These are phyloP conservation scores for Gambelia wislizenii DNA, from an alignment of 2,797 vertebrate species.

Conservation along the genomic window DNA sequence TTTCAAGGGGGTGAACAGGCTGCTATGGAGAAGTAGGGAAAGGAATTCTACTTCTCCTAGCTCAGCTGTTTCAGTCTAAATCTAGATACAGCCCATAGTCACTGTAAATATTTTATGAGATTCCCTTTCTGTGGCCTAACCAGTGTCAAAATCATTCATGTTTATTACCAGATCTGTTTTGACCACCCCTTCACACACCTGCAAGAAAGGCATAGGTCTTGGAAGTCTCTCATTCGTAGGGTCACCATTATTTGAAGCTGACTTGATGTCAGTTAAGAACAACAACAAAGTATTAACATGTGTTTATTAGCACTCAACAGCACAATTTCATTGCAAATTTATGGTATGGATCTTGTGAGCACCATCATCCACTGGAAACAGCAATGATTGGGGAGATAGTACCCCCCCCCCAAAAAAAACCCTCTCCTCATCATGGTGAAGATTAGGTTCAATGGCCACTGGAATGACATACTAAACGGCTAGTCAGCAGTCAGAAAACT, in stretches of 20 bases:
- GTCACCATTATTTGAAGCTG: too few relatives aligned
- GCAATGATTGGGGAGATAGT: background rate
- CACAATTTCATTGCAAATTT: background rate
- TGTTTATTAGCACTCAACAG: too few relatives aligned
- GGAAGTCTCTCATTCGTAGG: too few relatives aligned
- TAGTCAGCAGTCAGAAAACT: background rate
- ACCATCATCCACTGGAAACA: background rate
- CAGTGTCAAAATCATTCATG: background rate
- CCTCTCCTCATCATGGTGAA: background rate
- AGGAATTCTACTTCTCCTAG: background rate
- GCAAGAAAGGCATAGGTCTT: too few relatives aligned
- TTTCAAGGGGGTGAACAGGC: too few relatives aligned
- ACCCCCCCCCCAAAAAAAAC: background rate
- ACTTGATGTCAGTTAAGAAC: too few relatives aligned
- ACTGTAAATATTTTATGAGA: background rate
- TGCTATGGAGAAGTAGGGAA: background rate
- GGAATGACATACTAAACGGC: background rate
- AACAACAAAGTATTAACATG: too few relatives aligned
- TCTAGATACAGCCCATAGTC: background rate
- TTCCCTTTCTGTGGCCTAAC: background rate
- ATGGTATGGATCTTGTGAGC: background rate
- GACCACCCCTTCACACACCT: too few relatives aligned
- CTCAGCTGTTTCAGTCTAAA: background rate
- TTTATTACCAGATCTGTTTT: background rate
- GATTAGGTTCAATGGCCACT: too few relatives aligned